Evolutionary conservation across 2,888 invertebrate genomes (phyloP).

Genomic region (Dolichopus griseipennis): DNA sequence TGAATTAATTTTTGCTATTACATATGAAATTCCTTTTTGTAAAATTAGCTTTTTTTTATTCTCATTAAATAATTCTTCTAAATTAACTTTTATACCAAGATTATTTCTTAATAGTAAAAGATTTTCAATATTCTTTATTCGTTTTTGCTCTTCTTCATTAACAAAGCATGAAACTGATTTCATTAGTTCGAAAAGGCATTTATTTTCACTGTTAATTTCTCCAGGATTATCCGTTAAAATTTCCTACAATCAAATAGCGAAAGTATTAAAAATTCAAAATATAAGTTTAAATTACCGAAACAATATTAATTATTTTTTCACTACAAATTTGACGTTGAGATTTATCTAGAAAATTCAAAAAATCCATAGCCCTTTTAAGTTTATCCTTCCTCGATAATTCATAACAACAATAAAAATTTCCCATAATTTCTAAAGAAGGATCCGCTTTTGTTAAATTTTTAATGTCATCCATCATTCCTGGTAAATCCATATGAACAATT

Average conservation of each 20-base stretch:
- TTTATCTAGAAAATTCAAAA: no score
- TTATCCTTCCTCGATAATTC: slow-evolving; percentile 37
- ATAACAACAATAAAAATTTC: slow-evolving; percentile 39
- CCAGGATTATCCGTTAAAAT: slow-evolving; percentile 23
- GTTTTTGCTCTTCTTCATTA: slow-evolving; percentile 23
- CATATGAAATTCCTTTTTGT: slow-evolving; percentile 29
- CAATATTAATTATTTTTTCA: slow-evolving; percentile 31
- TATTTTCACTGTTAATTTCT: slow-evolving; percentile 21
- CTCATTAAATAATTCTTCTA: slow-evolving; percentile 26
- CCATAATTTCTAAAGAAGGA: slow-evolving; percentile 33
- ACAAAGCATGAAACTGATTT: slow-evolving; percentile 30
- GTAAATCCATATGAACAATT: slow-evolving; percentile 37
- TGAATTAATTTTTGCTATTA: slow-evolving; percentile 23
- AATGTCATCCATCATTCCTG: slow-evolving; percentile 40
- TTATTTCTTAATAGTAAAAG: slow-evolving; percentile 29
- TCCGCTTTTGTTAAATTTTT: slow-evolving; percentile 34
- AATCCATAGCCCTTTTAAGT: slow-evolving; percentile 33
- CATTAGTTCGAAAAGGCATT: slow-evolving; percentile 33
- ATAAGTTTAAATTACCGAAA: slow-evolving; percentile 24
- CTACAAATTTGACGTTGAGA: slow-evolving; percentile 26
- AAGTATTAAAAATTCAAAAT: slow-evolving; percentile 5
- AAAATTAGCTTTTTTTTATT: slow-evolving; percentile 28
- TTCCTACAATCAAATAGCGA: slow-evolving; percentile 22
- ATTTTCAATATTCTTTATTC: slow-evolving; percentile 30
- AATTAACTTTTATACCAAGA: slow-evolving; percentile 28